A percentile compares a stretch with the other conserved stretches of the same genome.
These are phyloP conservation scores for Genyomyrus donnyi DNA, from an alignment of 2,113 vertebrate genomes.

Conservation along the genomic window DNA sequence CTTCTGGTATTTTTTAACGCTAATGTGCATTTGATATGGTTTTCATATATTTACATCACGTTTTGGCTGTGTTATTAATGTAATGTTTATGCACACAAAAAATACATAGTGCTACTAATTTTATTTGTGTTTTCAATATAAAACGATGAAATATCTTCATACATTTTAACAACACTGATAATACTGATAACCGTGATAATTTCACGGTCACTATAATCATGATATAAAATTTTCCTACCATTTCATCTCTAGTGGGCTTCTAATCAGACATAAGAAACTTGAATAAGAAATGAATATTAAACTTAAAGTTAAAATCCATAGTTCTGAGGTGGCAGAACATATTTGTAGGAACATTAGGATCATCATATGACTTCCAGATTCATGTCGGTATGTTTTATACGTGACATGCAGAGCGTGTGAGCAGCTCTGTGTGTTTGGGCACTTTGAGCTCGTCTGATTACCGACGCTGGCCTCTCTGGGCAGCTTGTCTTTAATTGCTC, in stretches of 20 bases:
- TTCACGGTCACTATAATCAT: too few relatives aligned
- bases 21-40: not conserved
- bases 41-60: not conserved
- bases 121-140: not conserved
- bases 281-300: not conserved
- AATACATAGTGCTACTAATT: not conserved
- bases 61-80: not conserved
- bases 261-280: not conserved
- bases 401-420: not conserved
- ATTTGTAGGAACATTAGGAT: not conserved
- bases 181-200: not conserved
- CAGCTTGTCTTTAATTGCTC: conserved; percentile 13
- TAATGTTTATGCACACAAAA: not conserved
- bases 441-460: not conserved
- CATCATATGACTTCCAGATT: not conserved
- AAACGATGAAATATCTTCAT: not conserved
- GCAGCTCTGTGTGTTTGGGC: not conserved
- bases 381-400: not conserved
- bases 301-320: not conserved
- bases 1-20: not conserved
- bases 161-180: not conserved
- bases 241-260: not conserved
- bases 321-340: not conserved
- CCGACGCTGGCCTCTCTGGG: not conserved
- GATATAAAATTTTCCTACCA: not conserved